Evolutionary conservation across 2,888 invertebrate genomes (phyloP), one percentile per base, ranked within the genome.

Genomic region (Lysandra bellargus): DNA sequence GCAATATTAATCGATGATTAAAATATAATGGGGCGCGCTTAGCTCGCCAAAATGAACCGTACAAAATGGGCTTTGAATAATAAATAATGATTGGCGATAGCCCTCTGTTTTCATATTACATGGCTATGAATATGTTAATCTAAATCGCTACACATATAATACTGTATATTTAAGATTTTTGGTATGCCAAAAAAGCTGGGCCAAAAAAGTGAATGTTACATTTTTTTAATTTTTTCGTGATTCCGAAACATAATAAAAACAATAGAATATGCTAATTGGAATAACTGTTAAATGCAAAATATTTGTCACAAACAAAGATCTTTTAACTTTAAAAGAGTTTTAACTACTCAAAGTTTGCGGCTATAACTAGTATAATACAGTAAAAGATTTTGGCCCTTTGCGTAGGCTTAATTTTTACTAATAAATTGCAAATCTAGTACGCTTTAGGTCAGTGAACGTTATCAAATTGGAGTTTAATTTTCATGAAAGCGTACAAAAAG

Each of bases 51-150:
- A 76, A 30, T 76, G 76, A 76, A 76, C 57, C 57, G 23, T 49
- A 76, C 53, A 57, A 76, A 53, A 57, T 76, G 76, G 75, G 53
- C 57, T 76, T 76, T 76, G 57, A 76, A 76, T 57, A 76, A 76
- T 76, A 76, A 76, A 76, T 53, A 53, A 76, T 76, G 14, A 57
- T 76, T 76, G 9, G 30, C 76, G 76, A 76, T 76, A 76, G 76
- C 49, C 33, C 57, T 49, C 23, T 76, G 33, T 76, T 76, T 76
- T 76, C 76, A 76, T 76, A 76, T 76, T 17, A 57, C 76, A 57
- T 1, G 0, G 37, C 76, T 17, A 57, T 76, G 49, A 17, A 53
- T 75, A 75, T 75, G 14, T 33, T 53, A 57, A 53, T 76, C 57
- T 53, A 76, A 12, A n/a, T 76, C 23, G 44, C 23, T 40, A 61